Percentiles rank a stretch among this genome's conserved stretches.
Conservation (phyloP, 2,797 vertebrate genomes). For the Chelonia mydas region DNA sequence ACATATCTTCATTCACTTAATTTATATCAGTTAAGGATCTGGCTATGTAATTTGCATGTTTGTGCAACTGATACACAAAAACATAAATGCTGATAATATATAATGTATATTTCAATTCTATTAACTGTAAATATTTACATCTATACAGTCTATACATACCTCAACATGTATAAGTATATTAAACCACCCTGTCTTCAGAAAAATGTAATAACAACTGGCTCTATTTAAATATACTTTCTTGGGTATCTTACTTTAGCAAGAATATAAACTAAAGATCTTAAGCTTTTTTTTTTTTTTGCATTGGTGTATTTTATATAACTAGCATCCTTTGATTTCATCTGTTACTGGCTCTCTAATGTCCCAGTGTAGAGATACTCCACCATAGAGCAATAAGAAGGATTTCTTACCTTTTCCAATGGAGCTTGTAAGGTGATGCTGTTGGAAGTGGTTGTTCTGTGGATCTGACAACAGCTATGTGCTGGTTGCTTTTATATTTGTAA, state of each 20-base stretch:
- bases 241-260: neutral
- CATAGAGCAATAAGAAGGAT: neutral
- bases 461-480: conserved; percentile 33
- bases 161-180: neutral
- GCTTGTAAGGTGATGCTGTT: conserved; percentile 13
- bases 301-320: neutral
- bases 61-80: neutral
- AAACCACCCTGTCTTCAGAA: neutral
- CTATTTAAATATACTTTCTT: neutral
- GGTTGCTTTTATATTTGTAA: conserved; percentile 42
- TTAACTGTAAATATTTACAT: neutral
- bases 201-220: rapidly evolving
- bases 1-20: neutral
- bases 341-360: neutral
- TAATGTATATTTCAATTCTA: neutral
- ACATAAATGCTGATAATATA: neutral
- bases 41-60: too few relatives aligned
- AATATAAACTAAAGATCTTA: neutral
- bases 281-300: neutral
- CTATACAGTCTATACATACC: rapidly evolving
- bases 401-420: conserved; percentile 41
- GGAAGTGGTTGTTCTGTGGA: neutral
- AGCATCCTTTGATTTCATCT: neutral
- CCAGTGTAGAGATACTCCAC: neutral
- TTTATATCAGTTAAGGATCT: rapidly evolving